Base-by-base conservation (phyloP, 2,888 invertebrate species). In the Fragum sueziense region DNA sequence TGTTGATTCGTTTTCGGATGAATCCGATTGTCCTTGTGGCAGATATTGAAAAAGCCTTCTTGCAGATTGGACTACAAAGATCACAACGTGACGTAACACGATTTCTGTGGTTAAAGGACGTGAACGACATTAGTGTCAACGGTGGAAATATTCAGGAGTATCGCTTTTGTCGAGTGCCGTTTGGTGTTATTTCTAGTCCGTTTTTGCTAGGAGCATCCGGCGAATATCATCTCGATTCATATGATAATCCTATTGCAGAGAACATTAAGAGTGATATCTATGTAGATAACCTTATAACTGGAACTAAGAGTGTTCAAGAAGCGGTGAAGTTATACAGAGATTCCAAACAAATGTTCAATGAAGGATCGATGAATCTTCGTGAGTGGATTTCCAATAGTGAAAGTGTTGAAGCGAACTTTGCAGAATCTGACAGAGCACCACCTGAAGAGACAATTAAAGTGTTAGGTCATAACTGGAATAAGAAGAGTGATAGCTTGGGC, bases 91-190 rank as follows among this genome's bases (percentile, higher is more conserved):
- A 82, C 70, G 74, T 70, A 1, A 79, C 82, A 14, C 17, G 76
- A 31, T 79, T 82, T 51, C n/a, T 79, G 7, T 79, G 77, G 82
- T 41, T 82, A 4, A 79, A 77, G 33, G 68, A 82, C 37, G 54
- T 22, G 47, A 41, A 73, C 9, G 68, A 51, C 14, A 47, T 34
- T 33, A 51, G 20, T 3, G 47, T 57, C 20, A 69, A 47, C 33
- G 52, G 29, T 27, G 52, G 25, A 1, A 47, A 76, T 37, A 52
- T 76, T 6, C 73, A 80, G 33, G 72, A 59, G 33, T 70, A 65
- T 59, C 52, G 80, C 3, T 76, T 76, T 54, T 70, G 71, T 61
- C 34, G 75, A 22, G 79, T 74, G 22, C 79, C 79, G 17, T 71
- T 79, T 72, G 72, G 75, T 17, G 29, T 72, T 1, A 72, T 75